Percentiles rank a stretch among this genome's conserved stretches.
Conservation (phyloP, 1,140 invertebrate genomes). For the Drosophila orosa region DNA sequence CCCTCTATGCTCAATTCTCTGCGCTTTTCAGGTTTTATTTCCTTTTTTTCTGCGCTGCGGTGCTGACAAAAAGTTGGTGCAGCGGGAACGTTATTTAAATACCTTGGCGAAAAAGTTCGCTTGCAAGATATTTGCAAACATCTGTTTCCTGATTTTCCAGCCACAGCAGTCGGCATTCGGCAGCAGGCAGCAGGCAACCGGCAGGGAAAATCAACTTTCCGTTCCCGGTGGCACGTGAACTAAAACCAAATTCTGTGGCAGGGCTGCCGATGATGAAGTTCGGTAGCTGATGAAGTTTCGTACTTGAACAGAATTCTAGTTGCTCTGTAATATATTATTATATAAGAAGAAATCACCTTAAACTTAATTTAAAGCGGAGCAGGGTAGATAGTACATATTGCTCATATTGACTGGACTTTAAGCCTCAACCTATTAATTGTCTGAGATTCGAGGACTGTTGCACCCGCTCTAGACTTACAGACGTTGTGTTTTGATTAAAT, state of each 20-base stretch:
- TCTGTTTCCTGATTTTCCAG: constrained; percentile 65
- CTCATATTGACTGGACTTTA: not conserved
- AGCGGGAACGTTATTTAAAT: constrained; percentile 75
- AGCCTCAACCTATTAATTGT: not conserved
- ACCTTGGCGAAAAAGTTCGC: constrained; percentile 73
- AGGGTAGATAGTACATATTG: too few species aligned
- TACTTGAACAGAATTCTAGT: not conserved
- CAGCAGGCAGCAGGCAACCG: constrained; percentile 7
- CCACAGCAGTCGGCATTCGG: constrained; percentile 17
- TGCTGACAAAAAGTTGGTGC: constrained; percentile 69
- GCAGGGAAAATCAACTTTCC: constrained; percentile 54
- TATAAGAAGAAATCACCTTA: too few species aligned
- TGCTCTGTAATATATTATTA: constrained; percentile 5
- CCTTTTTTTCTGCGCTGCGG: constrained; percentile 51
- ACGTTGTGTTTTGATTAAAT: constrained; percentile 13
- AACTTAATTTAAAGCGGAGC: not conserved
- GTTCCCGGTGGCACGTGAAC: constrained; percentile 49
- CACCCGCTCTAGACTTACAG: constrained; percentile 1
- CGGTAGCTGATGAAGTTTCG: constrained; percentile 13
- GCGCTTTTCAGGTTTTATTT: constrained; percentile 20
- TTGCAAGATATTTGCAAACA: constrained; percentile 80
- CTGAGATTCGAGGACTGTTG: not conserved
- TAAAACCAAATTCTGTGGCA: constrained; percentile 51
- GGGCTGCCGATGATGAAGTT: constrained; percentile 57
- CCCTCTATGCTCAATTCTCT: constrained; percentile 10